phyloP scores from a whole-genome alignment of 2,113 vertebrate genomes.

The Lonchura striata region DNA sequence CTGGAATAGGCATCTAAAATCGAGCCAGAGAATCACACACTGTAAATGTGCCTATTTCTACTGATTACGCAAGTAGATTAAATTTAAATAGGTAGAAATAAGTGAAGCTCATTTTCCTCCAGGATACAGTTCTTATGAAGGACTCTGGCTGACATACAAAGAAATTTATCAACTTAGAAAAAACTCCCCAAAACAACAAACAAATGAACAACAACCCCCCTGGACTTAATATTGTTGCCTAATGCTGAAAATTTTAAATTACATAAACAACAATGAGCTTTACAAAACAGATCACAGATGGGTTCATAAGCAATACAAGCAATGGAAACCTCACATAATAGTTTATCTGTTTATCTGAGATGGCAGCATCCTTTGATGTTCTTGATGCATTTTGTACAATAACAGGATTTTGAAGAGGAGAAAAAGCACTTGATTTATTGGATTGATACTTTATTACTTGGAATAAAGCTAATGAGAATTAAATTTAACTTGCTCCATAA shows the following conservation, averaged over 20 bases:
- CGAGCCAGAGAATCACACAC: neutral
- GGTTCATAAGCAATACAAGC: neutral
- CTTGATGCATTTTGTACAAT: neutral
- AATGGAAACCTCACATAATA: neutral
- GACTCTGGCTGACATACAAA: neutral
- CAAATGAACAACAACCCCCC: fast-evolving
- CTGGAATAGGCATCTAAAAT: neutral
- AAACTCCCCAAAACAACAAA: neutral
- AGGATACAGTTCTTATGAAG: neutral
- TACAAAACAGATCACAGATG: neutral
- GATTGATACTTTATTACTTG: neutral
- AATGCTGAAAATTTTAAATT: neutral
- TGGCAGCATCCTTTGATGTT: neutral
- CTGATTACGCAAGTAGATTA: neutral
- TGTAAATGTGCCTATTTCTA: neutral
- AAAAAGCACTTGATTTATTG: neutral
- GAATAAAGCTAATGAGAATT: neutral
- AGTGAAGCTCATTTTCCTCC: neutral
- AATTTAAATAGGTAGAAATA: neutral
- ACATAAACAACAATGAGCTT: neutral
- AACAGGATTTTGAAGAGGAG: neutral
- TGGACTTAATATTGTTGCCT: neutral
- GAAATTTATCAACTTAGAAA: neutral
- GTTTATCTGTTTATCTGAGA: neutral
- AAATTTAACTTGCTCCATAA: neutral